phyloP scores from a whole-genome alignment of 2,888 invertebrate genomes.

The Microctonus hyperodae region DNA sequence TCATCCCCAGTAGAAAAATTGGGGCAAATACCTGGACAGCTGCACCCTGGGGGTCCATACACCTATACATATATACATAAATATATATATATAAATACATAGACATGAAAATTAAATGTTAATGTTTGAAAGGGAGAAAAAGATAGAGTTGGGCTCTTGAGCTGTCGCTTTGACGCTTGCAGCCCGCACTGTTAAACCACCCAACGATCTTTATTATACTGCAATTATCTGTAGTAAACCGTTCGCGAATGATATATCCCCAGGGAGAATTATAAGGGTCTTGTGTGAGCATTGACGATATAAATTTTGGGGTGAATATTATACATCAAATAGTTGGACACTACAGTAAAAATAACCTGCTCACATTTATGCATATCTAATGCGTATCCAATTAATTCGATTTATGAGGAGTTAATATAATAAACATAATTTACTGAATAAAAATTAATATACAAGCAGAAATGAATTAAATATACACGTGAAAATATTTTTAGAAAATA shows the following conservation, averaged over 20 bases:
- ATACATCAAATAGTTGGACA: no score
- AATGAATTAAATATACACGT: slow-evolving; percentile 1
- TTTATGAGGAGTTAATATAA: background rate
- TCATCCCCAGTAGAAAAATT: slow-evolving; percentile 33
- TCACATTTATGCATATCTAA: background rate
- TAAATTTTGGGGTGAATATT: slow-evolving; percentile 4
- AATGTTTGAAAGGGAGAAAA: slow-evolving; percentile 17
- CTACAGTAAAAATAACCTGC: slow-evolving; percentile 28
- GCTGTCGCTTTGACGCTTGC: slow-evolving; percentile 46
- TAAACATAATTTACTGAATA: background rate
- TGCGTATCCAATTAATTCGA: slow-evolving; percentile 9
- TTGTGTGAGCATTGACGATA: slow-evolving; percentile 4
- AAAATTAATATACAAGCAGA: background rate
- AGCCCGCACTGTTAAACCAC: slow-evolving; percentile 35
- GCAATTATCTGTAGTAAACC: slow-evolving; percentile 43
- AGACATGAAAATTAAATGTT: slow-evolving; percentile 22
- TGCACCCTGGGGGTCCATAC: slow-evolving; percentile 44
- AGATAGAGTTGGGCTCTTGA: slow-evolving; percentile 17
- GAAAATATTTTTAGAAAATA: background rate
- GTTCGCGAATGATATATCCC: slow-evolving; percentile 22
- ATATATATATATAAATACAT: slow-evolving; percentile 1
- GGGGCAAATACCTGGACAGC: slow-evolving; percentile 54
- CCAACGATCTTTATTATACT: slow-evolving; percentile 45
- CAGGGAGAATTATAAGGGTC: slow-evolving; percentile 13
- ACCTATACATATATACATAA: slow-evolving; percentile 11